These are phyloP conservation scores for Podabrus alpinus DNA, from an alignment of 2,888 invertebrate genomes.

Conservation along the genomic window DNA sequence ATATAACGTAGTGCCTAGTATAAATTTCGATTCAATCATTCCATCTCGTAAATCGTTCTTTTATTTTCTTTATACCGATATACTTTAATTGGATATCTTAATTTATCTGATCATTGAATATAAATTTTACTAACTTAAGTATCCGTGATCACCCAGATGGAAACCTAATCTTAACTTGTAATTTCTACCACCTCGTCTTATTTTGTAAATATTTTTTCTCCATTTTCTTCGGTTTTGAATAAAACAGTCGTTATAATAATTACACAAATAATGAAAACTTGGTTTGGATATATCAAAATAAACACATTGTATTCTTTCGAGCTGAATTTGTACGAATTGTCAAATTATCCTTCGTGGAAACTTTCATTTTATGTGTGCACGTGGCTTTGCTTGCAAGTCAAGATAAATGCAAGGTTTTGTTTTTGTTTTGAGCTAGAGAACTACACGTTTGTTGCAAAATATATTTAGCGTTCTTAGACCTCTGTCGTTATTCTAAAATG, in stretches of 20 bases:
- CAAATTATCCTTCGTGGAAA: neutral
- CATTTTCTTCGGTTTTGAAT: neutral
- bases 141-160: neutral
- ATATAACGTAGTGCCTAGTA: too few relatives aligned
- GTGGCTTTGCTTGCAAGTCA: neutral
- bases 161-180: neutral
- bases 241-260: too few relatives aligned
- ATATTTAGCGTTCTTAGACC: neutral
- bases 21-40: neutral
- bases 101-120: neutral
- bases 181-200: too few relatives aligned
- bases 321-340: neutral
- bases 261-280: too few relatives aligned
- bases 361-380: neutral
- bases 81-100: neutral
- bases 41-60: neutral
- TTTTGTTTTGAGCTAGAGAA: neutral
- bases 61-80: neutral
- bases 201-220: too few relatives aligned
- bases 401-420: neutral
- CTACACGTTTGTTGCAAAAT: neutral
- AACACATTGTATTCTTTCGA: neutral
- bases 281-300: too few relatives aligned
- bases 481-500: neutral
- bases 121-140: neutral